Percentiles rank a stretch among this genome's conserved stretches.
These are phyloP conservation scores for Meta bourneti DNA, from an alignment of 2,888 invertebrate genomes.

Conservation along the genomic window DNA sequence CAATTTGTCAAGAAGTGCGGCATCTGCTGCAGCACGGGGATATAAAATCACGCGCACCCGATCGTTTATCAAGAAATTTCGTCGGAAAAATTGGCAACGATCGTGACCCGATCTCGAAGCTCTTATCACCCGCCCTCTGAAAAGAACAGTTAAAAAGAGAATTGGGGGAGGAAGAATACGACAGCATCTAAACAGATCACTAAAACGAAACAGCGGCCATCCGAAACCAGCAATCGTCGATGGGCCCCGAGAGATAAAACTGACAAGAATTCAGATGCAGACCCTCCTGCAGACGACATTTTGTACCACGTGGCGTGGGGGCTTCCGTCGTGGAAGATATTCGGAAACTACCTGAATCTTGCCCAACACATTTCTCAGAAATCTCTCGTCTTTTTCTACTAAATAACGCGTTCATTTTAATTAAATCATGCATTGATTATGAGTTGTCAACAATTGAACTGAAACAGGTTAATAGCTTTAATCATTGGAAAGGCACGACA, in stretches of 20 bases:
- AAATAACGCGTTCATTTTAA: no score
- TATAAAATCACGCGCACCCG: conserved; percentile 23
- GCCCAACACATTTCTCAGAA: no score
- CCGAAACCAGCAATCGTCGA: conserved; percentile 59
- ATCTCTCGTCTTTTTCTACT: no score
- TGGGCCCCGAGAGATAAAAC: conserved; percentile 36
- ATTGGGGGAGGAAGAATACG: conserved; percentile 7
- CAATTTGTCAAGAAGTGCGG: background rate
- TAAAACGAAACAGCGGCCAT: conserved; percentile 53
- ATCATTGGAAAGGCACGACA: no score
- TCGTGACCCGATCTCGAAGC: conserved; percentile 50
- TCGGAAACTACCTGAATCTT: no score
- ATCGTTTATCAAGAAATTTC: conserved; percentile 60
- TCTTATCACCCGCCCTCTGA: conserved; percentile 31
- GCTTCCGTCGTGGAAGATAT: no score
- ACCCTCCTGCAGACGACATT: background rate
- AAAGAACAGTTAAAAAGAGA: conserved; percentile 47
- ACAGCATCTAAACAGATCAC: conserved; percentile 59
- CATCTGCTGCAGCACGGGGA: background rate
- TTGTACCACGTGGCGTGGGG: conserved; percentile 7
- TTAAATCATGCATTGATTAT: no score
- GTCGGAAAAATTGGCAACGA: conserved; percentile 36
- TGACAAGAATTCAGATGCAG: background rate
- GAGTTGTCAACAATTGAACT: no score
- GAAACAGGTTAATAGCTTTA: no score